Base-by-base conservation (phyloP, 1,140 invertebrate species). In the Anthonomus grandis region DNA sequence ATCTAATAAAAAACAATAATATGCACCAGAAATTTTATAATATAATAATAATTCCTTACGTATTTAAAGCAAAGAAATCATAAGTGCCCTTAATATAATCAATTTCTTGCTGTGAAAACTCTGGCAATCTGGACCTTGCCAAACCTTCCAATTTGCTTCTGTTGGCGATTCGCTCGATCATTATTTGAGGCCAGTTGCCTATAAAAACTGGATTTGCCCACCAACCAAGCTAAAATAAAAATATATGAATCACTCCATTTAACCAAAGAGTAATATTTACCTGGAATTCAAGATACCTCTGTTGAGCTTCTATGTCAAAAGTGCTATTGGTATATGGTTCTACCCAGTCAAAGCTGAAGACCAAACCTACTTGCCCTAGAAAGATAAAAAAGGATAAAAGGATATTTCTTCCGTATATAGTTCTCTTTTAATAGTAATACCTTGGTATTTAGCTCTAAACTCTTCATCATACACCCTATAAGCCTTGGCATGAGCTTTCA, bases 11-110 rank as follows among this genome's bases (percentile, higher is more conserved):
- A 5, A 5, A 8, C 13, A 38, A 5, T n/a, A 8, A 38, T 5
- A 38, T 5, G n/a, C n/a, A n/a, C 5, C 9, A n/a, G 5, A 8
- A n/a, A n/a, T n/a, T n/a, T n/a, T n/a, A n/a, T n/a, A n/a, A n/a
- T n/a, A n/a, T n/a, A n/a, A n/a, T n/a, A n/a, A n/a, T n/a, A n/a
- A n/a, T n/a, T n/a, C n/a, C 39, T 42, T 83, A 84, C 4, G 74
- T 72, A 42, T 84, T 84, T 0, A 85, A 53, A 13, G 81, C 82
- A 41, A 83, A 78, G 70, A 82, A 84, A 63, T 85, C 83, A 1
- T 76, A 74, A n/a, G 78, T 78, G 36, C 82, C 83, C 31, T 75
- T 78, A 4, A 86, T 78, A 21, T 74, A 65, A 27, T 75, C 63
- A 0, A 81, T 75, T 71, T 85, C 82, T 41, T 81, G 77, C 0